phyloP scores from a whole-genome alignment of 1,140 invertebrate genomes.

The Drosophila novamexicana region DNA sequence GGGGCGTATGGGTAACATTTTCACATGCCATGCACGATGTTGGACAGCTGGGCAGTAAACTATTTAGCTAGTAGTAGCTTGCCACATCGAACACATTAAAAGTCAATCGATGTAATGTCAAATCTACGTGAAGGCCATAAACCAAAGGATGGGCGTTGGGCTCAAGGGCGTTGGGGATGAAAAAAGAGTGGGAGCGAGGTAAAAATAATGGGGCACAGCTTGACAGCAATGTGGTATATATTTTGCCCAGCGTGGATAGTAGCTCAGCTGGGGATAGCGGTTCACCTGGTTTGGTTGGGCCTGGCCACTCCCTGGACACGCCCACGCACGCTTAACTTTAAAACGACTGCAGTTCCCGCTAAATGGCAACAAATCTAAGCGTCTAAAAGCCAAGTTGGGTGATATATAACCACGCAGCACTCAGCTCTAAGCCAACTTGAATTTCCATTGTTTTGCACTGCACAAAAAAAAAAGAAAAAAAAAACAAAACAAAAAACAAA shows the following conservation, averaged over 20 bases:
- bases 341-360: slow-evolving; percentile 39
- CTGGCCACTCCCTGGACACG: slow-evolving; percentile 37
- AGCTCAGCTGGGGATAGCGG: slow-evolving; percentile 5
- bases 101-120: slow-evolving; percentile 52
- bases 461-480: neutral
- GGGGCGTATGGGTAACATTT: slow-evolving; percentile 29
- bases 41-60: slow-evolving; percentile 9
- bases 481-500: slow-evolving; percentile 8
- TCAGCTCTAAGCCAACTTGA: slow-evolving; percentile 18
- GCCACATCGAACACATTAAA: slow-evolving; percentile 19
- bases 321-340: slow-evolving; percentile 30
- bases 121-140: slow-evolving; percentile 27
- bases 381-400: slow-evolving; percentile 32
- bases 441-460: slow-evolving; percentile 17
- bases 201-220: slow-evolving; percentile 30
- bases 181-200: neutral
- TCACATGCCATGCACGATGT: slow-evolving; percentile 7
- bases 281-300: slow-evolving; percentile 10
- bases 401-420: slow-evolving; percentile 18
- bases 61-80: slow-evolving; percentile 13
- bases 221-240: slow-evolving; percentile 24
- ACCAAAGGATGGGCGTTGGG: slow-evolving; percentile 5
- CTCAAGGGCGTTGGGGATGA: neutral
- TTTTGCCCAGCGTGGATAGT: neutral
- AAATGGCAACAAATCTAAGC: slow-evolving; percentile 49